Conservation (phyloP, 2,113 vertebrate species). For the Dendrocopos noguchii region DNA sequence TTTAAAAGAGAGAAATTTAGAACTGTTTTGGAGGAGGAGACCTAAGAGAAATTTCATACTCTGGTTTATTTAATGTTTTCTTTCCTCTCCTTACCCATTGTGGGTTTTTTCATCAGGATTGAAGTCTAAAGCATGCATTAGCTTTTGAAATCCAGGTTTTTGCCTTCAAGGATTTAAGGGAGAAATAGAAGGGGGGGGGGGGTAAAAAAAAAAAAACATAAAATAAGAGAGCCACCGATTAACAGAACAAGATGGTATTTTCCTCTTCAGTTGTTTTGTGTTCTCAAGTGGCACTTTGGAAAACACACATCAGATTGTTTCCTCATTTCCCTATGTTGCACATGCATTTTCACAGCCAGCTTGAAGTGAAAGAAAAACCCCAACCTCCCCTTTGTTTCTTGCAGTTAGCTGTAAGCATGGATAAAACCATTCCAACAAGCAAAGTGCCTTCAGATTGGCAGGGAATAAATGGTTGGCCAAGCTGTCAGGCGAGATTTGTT, state of each 20-base stretch:
- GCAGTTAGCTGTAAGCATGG: neutral
- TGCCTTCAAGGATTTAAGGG: neutral
- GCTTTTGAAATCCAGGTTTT: conserved; percentile 7
- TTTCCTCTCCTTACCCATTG: neutral
- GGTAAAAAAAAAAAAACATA: neutral
- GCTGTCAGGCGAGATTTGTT: neutral
- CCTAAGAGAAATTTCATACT: neutral
- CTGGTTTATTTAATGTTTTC: neutral
- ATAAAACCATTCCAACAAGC: conserved; percentile 11
- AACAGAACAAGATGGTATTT: neutral
- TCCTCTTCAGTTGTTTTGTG: neutral
- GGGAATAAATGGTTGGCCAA: conserved; percentile 56
- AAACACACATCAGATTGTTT: neutral
- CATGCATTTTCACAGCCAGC: conserved; percentile 22
- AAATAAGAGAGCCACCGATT: neutral
- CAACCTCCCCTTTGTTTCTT: neutral
- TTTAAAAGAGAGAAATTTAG: neutral
- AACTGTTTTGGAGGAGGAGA: neutral
- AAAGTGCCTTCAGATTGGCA: conserved; percentile 32
- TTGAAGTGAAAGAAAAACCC: neutral
- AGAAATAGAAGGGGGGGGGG: neutral
- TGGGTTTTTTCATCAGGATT: neutral
- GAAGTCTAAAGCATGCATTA: conserved; percentile 17
- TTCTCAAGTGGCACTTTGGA: neutral
- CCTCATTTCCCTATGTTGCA: neutral